Evolutionary conservation across 2,888 invertebrate species (phyloP).

Genomic region (Drosophila neoperkinsi): DNA sequence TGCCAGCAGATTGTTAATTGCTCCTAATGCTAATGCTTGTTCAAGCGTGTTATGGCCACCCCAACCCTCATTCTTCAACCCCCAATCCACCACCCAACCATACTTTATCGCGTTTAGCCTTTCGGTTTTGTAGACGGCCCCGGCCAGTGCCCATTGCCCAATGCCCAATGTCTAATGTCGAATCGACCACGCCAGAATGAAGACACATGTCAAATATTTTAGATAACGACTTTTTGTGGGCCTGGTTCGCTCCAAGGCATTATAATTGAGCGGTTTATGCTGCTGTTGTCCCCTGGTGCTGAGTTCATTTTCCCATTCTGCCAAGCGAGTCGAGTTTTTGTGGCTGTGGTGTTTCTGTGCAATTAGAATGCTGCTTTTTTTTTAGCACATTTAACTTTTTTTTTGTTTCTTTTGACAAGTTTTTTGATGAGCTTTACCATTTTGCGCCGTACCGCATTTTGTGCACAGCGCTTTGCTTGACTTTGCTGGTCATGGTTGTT

Average conservation of each 20-base stretch:
- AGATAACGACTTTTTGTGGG: constrained; percentile 70
- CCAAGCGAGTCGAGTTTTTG: constrained; percentile 31
- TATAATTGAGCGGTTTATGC: constrained; percentile 73
- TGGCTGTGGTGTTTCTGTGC: constrained; percentile 52
- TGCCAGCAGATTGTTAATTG: constrained; percentile 65
- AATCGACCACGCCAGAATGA: constrained; percentile 15
- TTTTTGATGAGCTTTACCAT: constrained; percentile 71
- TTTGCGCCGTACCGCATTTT: constrained; percentile 36
- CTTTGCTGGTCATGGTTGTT: constrained; percentile 31
- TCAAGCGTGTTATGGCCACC: constrained; percentile 28
- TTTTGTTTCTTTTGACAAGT: constrained; percentile 45
- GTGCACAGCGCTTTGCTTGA: constrained; percentile 27
- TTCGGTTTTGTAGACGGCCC: constrained; percentile 9
- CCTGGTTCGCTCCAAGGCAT: constrained; percentile 37
- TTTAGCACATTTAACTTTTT: constrained; percentile 1
- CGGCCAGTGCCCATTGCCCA: background rate
- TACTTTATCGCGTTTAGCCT: background rate
- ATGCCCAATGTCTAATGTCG: background rate
- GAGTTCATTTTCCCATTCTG: constrained; percentile 62
- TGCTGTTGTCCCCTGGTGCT: constrained; percentile 6
- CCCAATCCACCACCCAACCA: background rate
- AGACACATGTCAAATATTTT: constrained; percentile 75
- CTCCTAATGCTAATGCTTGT: constrained; percentile 54
- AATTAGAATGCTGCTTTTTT: constrained; percentile 41
- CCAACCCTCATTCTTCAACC: background rate